Percentiles rank a stretch among this genome's conserved stretches.
These are phyloP conservation scores for Catocala fraxini DNA, from an alignment of 2,888 invertebrate genomes.

Conservation along the genomic window DNA sequence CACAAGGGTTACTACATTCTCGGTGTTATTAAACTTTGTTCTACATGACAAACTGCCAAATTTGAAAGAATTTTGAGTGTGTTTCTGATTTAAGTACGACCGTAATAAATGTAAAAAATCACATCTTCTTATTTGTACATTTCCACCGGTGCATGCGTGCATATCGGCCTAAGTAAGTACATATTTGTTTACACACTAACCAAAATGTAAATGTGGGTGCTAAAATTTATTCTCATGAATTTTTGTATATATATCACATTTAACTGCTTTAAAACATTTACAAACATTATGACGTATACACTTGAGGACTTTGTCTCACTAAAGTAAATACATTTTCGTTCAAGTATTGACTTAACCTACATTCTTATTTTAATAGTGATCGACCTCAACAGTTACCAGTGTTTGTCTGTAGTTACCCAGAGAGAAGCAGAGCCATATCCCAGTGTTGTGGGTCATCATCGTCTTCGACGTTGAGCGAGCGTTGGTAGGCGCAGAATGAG, in stretches of 20 bases:
- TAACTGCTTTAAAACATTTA: conserved; percentile 4
- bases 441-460: conserved; percentile 92
- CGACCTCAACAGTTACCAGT: conserved; percentile 26
- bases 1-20: neutral
- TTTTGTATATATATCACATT: conserved; percentile 9
- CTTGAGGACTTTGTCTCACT: neutral
- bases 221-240: conserved; percentile 16
- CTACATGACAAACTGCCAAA: conserved; percentile 7
- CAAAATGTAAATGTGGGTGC: conserved; percentile 14
- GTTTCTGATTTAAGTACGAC: neutral
- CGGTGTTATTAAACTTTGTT: conserved; percentile 13
- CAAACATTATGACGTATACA: too few relatives aligned
- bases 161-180: conserved; percentile 1
- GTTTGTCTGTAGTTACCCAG: conserved; percentile 85
- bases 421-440: conserved; percentile 93
- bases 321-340: neutral
- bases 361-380: conserved; percentile 10
- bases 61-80: conserved; percentile 8
- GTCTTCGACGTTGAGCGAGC: conserved; percentile 88
- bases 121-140: conserved; percentile 32
- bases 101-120: conserved; percentile 15
- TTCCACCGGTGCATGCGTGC: conserved; percentile 29
- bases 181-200: conserved; percentile 18
- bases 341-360: conserved; percentile 1
- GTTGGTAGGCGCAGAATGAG: conserved; percentile 92